Percentiles rank a stretch among this genome's conserved stretches.
These are phyloP conservation scores for Achatina immaculata DNA, from an alignment of 1,140 invertebrate species.

Conservation along the genomic window DNA sequence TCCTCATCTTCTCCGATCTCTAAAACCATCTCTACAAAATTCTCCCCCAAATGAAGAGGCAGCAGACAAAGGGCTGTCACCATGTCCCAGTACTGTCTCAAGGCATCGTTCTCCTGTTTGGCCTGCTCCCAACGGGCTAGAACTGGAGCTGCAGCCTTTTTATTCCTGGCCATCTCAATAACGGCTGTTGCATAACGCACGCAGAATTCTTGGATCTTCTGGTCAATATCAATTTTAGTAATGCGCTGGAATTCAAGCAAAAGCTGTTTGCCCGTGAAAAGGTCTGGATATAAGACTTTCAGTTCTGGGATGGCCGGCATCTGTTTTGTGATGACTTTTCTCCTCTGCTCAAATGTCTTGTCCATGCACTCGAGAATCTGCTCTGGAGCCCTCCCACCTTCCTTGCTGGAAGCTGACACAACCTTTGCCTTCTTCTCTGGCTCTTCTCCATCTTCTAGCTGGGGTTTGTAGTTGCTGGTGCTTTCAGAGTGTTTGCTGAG, in stretches of 20 bases:
- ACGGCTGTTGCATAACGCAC: conserved; percentile 61
- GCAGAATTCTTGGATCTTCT: conserved; percentile 65
- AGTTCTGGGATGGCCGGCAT: conserved; percentile 60
- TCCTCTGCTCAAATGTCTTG: conserved; percentile 62
- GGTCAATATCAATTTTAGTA: conserved; percentile 65
- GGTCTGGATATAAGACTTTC: conserved; percentile 59
- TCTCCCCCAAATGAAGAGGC: conserved; percentile 63
- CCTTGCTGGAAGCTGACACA: background rate
- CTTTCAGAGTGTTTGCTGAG: background rate
- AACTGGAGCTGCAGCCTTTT: conserved; percentile 54
- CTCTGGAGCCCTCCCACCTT: conserved; percentile 51
- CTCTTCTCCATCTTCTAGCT: conserved; percentile 31
- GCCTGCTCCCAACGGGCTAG: conserved; percentile 58
- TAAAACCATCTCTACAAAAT: conserved; percentile 64
- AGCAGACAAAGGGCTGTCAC: conserved; percentile 65
- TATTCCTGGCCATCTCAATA: conserved; percentile 55
- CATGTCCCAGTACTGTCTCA: conserved; percentile 68
- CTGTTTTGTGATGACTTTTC: conserved; percentile 62
- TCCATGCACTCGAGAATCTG: conserved; percentile 62
- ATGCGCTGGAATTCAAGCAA: conserved; percentile 64
- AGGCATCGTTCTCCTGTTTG: conserved; percentile 61
- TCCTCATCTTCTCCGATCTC: conserved; percentile 63
- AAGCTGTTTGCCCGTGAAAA: conserved; percentile 64
- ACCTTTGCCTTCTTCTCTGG: conserved; percentile 24
- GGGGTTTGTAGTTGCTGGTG: background rate